These are phyloP conservation scores for Prolemur simus DNA, from an alignment of 2,113 vertebrate genomes.

Conservation along the genomic window DNA sequence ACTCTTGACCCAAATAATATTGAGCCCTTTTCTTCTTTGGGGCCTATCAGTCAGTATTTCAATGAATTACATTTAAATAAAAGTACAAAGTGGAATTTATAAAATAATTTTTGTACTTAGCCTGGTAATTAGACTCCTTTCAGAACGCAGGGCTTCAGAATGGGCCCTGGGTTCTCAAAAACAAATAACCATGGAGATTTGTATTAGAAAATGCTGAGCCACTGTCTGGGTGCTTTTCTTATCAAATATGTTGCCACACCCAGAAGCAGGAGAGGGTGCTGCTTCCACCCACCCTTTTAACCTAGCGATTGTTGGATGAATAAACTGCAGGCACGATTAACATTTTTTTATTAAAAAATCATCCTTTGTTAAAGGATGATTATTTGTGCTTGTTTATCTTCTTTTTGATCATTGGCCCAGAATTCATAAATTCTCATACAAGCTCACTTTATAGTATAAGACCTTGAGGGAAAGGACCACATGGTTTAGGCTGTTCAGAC, in stretches of 20 bases:
- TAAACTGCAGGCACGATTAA: not conserved
- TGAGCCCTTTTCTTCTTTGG: not conserved
- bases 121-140: not conserved
- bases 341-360: not conserved
- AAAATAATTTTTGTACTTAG: not conserved
- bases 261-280: not conserved
- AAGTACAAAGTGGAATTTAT: not conserved
- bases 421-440: not conserved
- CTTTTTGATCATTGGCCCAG: not conserved
- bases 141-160: not conserved
- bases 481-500: not conserved
- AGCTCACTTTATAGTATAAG: not conserved
- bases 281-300: not conserved
- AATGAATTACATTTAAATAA: not conserved
- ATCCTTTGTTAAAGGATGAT: not conserved
- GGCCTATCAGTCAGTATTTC: not conserved
- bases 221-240: not conserved
- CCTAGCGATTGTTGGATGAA: not conserved
- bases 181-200: not conserved
- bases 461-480: not conserved
- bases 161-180: not conserved
- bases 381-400: not conserved
- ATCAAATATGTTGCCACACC: not conserved
- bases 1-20: not conserved
- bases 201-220: not conserved